These are phyloP conservation scores for Lycodopsis pacificus DNA, from an alignment of 2,797 vertebrate genomes.

Conservation along the genomic window DNA sequence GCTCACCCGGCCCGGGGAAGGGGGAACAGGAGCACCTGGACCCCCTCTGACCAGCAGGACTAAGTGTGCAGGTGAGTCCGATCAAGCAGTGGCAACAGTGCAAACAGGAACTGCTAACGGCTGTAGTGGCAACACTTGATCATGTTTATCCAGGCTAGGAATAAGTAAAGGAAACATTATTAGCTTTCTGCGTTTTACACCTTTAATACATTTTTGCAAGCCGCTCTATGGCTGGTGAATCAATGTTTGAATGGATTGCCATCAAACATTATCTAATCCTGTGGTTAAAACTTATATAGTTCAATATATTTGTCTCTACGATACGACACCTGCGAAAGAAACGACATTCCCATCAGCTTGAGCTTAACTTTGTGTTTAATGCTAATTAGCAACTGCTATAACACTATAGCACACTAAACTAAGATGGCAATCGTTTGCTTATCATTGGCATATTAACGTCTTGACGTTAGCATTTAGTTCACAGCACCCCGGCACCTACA, in stretches of 20 bases:
- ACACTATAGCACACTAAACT: not conserved
- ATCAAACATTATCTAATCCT: not conserved
- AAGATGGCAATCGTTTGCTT: not conserved
- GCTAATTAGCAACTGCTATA: not conserved
- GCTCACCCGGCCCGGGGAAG: slow-evolving; percentile 94
- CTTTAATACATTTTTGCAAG: not conserved
- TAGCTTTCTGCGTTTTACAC: not conserved
- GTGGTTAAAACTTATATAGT: too few species aligned
- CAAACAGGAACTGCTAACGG: not conserved
- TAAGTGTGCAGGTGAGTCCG: slow-evolving; percentile 92
- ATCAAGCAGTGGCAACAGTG: not conserved
- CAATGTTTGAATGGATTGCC: not conserved
- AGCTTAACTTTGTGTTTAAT: too few species aligned
- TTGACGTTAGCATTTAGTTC: too few species aligned
- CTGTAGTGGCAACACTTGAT: too few species aligned
- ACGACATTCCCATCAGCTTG: not conserved
- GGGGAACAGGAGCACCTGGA: slow-evolving; percentile 92
- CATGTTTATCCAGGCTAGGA: not conserved
- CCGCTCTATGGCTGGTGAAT: too few species aligned
- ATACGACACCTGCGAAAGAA: not conserved
- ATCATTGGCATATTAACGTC: not conserved
- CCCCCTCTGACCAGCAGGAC: slow-evolving; percentile 95
- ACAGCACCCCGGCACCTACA: not conserved
- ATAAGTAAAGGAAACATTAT: not conserved
- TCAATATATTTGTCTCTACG: too few species aligned